A percentile compares a stretch with the other conserved stretches of the same genome.
Conservation (phyloP, 1,140 invertebrate species). For the Drosophila pruinosa region DNA sequence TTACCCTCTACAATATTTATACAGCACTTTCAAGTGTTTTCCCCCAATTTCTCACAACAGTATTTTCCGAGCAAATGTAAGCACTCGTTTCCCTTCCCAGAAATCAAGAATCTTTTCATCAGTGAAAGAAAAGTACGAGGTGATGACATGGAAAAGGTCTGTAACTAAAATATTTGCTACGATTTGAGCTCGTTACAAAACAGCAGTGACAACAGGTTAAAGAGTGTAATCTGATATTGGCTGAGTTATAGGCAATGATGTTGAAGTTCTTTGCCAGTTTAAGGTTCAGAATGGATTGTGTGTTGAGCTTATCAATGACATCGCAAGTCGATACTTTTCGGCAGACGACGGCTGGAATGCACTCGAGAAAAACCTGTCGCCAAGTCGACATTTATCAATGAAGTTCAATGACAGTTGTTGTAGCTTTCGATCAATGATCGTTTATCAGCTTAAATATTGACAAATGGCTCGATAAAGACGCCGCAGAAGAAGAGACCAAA, state of each 20-base stretch:
- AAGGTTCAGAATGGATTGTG: constrained; percentile 19
- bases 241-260: constrained; percentile 19
- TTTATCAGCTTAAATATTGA: constrained; percentile 66
- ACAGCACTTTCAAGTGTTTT: constrained; percentile 59
- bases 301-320: constrained; percentile 69
- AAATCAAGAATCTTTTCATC: constrained; percentile 54
- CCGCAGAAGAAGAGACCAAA: constrained; percentile 1
- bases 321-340: constrained; percentile 56
- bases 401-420: constrained; percentile 76
- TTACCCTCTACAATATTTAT: constrained; percentile 55
- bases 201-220: constrained; percentile 49
- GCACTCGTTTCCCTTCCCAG: constrained; percentile 57
- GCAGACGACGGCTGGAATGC: constrained; percentile 10
- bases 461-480: constrained; percentile 63
- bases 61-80: constrained; percentile 54
- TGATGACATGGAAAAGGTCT: constrained; percentile 47
- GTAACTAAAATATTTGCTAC: constrained; percentile 65
- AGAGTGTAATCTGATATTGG: constrained; percentile 46
- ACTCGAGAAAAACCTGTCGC: constrained; percentile 24
- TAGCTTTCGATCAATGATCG: constrained; percentile 66
- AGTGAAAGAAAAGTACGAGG: constrained; percentile 5
- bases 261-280: not conserved
- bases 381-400: constrained; percentile 64
- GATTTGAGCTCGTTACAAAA: constrained; percentile 37
- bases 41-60: constrained; percentile 2